These are phyloP conservation scores for Gari tellinella DNA, from an alignment of 2,888 invertebrate species.

Conservation along the genomic window DNA sequence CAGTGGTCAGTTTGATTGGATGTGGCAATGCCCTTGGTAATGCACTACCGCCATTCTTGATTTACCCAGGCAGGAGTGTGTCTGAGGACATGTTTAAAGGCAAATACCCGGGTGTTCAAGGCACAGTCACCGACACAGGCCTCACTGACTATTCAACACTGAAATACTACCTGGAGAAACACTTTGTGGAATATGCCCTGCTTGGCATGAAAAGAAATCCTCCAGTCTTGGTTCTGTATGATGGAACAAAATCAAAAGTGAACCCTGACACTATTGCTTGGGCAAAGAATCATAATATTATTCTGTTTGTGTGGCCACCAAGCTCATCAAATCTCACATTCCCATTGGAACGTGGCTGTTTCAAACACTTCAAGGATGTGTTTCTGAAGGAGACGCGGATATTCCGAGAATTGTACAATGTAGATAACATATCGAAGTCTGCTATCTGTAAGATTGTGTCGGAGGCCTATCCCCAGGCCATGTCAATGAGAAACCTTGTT, in stretches of 20 bases:
- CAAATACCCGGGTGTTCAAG: constrained; percentile 53
- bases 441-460: constrained; percentile 58
- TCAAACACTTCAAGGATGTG: constrained; percentile 50
- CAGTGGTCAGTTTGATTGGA: constrained; percentile 59
- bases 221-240: constrained; percentile 57
- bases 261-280: constrained; percentile 59
- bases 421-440: constrained; percentile 46
- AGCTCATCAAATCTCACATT: constrained; percentile 45
- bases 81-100: constrained; percentile 48
- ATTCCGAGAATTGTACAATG: constrained; percentile 54
- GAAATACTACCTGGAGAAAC: constrained; percentile 55
- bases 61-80: constrained; percentile 55
- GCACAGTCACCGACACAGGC: constrained; percentile 52
- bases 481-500: constrained; percentile 50
- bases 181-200: constrained; percentile 58
- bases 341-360: constrained; percentile 59
- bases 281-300: constrained; percentile 62
- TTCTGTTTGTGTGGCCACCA: constrained; percentile 63
- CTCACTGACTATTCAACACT: constrained; percentile 58
- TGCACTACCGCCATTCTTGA: constrained; percentile 59
- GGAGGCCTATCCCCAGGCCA: constrained; percentile 51
- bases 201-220: constrained; percentile 46
- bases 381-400: constrained; percentile 49
- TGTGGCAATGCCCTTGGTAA: constrained; percentile 64
- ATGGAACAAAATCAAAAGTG: constrained; percentile 59